phyloP scores from a whole-genome alignment of 2,113 vertebrate genomes.

The Albula glossodonta region DNA sequence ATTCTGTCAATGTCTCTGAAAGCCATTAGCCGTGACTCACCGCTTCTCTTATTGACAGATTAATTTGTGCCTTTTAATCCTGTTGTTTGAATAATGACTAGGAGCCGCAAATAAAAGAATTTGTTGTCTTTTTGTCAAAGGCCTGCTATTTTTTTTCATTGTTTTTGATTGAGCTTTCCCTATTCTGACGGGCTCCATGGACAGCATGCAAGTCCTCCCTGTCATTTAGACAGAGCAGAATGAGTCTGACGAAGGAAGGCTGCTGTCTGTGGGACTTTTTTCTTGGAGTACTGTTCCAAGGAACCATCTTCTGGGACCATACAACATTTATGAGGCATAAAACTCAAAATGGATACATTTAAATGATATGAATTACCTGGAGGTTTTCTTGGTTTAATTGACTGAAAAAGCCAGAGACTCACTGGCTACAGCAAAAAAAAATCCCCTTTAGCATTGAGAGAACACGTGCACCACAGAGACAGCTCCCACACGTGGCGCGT shows the following conservation, averaged over 20 bases:
- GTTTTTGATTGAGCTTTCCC: neutral
- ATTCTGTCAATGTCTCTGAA: neutral
- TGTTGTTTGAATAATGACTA: neutral
- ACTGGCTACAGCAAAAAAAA: neutral
- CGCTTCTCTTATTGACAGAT: neutral
- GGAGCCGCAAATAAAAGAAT: neutral
- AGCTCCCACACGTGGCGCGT: neutral
- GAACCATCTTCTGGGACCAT: conserved; percentile 18
- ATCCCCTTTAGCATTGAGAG: conserved; percentile 17
- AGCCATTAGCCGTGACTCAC: neutral
- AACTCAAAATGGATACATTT: neutral
- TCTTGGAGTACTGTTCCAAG: neutral
- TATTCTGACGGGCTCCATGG: neutral
- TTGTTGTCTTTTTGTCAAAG: neutral
- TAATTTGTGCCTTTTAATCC: neutral
- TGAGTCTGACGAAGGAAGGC: neutral
- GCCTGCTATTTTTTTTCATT: neutral
- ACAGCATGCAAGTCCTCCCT: neutral
- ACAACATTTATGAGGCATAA: conserved; percentile 20
- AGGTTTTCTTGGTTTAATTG: conserved; percentile 25
- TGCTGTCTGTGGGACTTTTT: neutral
- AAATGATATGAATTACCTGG: conserved; percentile 11
- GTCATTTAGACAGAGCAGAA: neutral
- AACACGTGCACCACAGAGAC: neutral
- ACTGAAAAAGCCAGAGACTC: conserved; percentile 1